Evolutionary conservation across 1,140 invertebrate species (phyloP).

Genomic region (Aphis gossypii): DNA sequence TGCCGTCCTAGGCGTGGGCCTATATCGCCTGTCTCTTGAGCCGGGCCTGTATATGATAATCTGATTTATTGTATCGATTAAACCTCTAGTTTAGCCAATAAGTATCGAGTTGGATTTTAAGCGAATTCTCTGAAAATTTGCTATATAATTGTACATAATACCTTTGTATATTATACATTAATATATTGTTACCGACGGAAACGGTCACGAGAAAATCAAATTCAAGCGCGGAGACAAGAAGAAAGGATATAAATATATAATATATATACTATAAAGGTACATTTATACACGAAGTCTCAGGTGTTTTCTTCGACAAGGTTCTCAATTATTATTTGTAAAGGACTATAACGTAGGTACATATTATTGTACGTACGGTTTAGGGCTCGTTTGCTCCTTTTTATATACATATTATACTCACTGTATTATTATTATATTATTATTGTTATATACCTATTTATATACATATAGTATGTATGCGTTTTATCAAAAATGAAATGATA

Average conservation of each 20-base stretch:
- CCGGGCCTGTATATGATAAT: no score
- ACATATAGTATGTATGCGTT: conserved; percentile 1
- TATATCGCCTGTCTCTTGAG: no score
- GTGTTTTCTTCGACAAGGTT: background rate
- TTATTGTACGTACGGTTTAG: background rate
- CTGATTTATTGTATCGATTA: no score
- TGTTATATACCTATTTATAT: conserved; percentile 32
- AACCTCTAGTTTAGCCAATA: no score
- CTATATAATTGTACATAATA: no score
- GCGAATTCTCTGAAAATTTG: no score
- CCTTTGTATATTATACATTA: background rate
- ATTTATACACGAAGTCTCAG: background rate
- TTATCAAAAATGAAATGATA: conserved; percentile 56
- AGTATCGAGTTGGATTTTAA: no score
- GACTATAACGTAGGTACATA: background rate
- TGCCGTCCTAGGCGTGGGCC: no score
- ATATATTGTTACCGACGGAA: conserved; percentile 2
- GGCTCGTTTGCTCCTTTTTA: conserved; percentile 41
- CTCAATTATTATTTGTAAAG: conserved; percentile 47
- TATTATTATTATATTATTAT: conserved; percentile 48
- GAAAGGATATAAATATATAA: background rate
- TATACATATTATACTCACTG: background rate
- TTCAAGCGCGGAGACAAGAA: background rate
- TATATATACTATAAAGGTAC: background rate
- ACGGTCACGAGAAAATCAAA: background rate